Evolutionary conservation across 2,113 vertebrate species (phyloP).

Genomic region (Anguilla rostrata): DNA sequence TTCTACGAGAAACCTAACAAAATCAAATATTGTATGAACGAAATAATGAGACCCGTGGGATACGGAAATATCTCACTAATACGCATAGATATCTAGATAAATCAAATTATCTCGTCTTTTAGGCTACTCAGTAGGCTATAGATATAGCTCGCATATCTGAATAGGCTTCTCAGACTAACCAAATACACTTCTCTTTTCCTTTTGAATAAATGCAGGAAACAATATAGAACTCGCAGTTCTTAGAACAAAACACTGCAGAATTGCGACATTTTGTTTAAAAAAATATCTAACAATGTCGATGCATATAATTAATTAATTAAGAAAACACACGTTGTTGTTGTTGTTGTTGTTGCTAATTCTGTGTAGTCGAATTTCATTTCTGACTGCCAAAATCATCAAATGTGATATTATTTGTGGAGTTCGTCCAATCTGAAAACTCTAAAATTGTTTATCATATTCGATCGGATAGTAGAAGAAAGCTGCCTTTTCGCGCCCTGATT

Average conservation of each 20-base stretch:
- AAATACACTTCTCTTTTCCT: neutral
- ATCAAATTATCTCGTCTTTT: neutral
- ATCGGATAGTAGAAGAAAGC: constrained; percentile 39
- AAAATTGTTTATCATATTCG: constrained; percentile 7
- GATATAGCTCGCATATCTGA: neutral
- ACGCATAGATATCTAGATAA: neutral
- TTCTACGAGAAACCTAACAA: neutral
- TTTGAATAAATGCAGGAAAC: neutral
- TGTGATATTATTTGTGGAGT: neutral
- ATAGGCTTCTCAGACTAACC: neutral
- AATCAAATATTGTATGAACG: neutral
- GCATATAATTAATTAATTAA: neutral
- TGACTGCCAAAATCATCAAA: neutral
- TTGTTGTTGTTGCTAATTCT: neutral
- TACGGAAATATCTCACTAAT: neutral
- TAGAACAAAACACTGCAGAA: neutral
- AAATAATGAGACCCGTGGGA: neutral
- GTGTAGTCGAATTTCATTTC: neutral
- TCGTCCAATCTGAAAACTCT: constrained; percentile 20
- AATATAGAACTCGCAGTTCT: neutral
- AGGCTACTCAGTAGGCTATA: neutral
- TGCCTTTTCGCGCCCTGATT: constrained; percentile 65
- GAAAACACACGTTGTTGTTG: neutral
- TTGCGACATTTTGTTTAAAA: constrained; percentile 1
- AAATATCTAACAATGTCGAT: neutral